Evolutionary conservation across 1,140 invertebrate genomes (phyloP), one percentile per base, ranked within the genome.

Genomic region (Xylocopa sonorina): DNA sequence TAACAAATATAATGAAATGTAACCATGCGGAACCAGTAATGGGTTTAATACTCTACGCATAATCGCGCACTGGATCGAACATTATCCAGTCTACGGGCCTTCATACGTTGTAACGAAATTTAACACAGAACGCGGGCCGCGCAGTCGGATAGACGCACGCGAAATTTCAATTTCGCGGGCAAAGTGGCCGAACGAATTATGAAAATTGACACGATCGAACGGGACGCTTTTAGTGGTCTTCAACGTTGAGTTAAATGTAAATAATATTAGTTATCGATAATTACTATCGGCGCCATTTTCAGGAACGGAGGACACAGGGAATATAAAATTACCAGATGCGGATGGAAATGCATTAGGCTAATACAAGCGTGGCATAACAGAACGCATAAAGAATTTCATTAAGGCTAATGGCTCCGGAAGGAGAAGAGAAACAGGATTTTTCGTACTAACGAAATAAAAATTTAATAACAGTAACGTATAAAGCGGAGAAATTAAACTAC

Each of bases 1-100:
- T 67, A 48, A 58, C 55, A 51, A 71, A 71, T 69, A 67, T 71
- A 71, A 78, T 78, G 60, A 58, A 78, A 78, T 46, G 55, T 71
- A 78, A 71, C 46, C 66, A 78, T 50, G 55, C 43, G 53, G 24
- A 50, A 24, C 14, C 66, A 18, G 66, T 78, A 78, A 78, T 60
- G 32, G 43, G 32, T 62, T 77, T 69, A 60, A 78, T 78, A 48
- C 55, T 53, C 9, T 27, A n/a, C 41, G 21, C 21, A 43, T 69
- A 78, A 78, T 71, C 51, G 63, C 6, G 16, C 29, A 43, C 43
- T 68, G 51, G 14, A 48, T 34, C 53, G 41, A n/a, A 57, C 46
- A 78, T 71, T 78, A 71, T 50, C 46, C 75, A 71, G 14, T 71
- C 43, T n/a, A 55, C 16, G 43, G 6, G 43, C n/a, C n/a, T n/a